Evolutionary conservation across 2,113 vertebrate genomes (phyloP).

Genomic region (Vireo altiloquus): DNA sequence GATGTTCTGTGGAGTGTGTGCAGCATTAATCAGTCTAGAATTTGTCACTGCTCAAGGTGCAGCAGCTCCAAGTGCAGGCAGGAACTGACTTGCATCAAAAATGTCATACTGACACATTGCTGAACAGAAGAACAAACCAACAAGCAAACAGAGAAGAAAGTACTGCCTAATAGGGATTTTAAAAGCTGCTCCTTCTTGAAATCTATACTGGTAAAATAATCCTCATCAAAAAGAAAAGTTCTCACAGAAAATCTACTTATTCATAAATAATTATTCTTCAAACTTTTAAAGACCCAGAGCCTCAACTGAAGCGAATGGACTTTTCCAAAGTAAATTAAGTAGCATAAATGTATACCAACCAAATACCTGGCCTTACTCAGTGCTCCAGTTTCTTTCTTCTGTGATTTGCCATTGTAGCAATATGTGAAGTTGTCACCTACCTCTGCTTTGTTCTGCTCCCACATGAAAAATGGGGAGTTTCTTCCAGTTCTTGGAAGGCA

Average conservation of each 20-base stretch:
- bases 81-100: not conserved
- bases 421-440: not conserved
- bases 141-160: not conserved
- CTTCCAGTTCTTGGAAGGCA: not conserved
- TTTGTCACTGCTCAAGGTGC: not conserved
- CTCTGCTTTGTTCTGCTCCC: not conserved
- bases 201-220: not conserved
- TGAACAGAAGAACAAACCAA: not conserved
- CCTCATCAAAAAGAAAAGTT: not conserved
- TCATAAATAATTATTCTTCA: not conserved
- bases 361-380: not conserved
- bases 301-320: not conserved
- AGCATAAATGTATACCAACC: not conserved
- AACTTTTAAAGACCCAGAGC: not conserved
- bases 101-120: not conserved
- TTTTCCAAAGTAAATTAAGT: not conserved
- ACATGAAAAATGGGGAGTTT: not conserved
- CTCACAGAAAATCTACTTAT: not conserved
- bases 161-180: rapidly evolving
- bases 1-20: not conserved
- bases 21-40: conserved; percentile 27
- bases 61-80: not conserved
- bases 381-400: not conserved
- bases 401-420: not conserved
- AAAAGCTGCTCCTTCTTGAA: not conserved